Conservation (phyloP, 2,888 invertebrate genomes). For the Hydrotaea cyrtoneurina region DNA sequence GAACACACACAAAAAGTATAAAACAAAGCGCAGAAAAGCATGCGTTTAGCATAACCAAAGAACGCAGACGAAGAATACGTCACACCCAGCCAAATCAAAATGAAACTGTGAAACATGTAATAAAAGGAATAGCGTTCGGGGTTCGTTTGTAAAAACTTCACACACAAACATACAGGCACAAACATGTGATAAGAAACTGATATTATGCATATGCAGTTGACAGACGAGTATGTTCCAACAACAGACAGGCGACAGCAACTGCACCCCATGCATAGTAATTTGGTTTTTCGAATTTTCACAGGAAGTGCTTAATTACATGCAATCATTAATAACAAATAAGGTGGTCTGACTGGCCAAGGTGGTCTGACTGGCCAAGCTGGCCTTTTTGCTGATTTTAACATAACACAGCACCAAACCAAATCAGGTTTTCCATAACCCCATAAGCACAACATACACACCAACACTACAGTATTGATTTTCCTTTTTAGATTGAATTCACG, state of each 20-base stretch:
- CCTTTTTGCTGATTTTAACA: too few species aligned
- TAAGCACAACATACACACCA: too few species aligned
- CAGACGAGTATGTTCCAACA: too few species aligned
- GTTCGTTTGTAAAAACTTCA: too few species aligned
- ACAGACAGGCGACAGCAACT: not conserved
- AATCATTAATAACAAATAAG: too few species aligned
- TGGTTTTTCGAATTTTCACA: conserved; percentile 23
- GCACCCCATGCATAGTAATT: conserved; percentile 15
- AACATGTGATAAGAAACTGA: not conserved
- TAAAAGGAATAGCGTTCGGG: conserved; percentile 23
- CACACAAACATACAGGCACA: not conserved
- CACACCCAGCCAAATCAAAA: not conserved
- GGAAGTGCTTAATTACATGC: conserved; percentile 53
- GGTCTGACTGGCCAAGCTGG: too few species aligned
- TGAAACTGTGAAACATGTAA: not conserved
- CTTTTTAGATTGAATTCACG: not conserved
- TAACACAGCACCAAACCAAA: not conserved
- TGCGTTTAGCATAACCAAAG: conserved; percentile 5
- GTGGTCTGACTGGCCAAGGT: too few species aligned
- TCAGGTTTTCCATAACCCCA: not conserved
- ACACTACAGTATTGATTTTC: not conserved
- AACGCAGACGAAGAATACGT: not conserved
- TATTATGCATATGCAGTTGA: not conserved
- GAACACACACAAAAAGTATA: not conserved
- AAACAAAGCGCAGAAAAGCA: not conserved